Conservation (phyloP, 2,888 invertebrate genomes). For the Cheilosia impressa region DNA sequence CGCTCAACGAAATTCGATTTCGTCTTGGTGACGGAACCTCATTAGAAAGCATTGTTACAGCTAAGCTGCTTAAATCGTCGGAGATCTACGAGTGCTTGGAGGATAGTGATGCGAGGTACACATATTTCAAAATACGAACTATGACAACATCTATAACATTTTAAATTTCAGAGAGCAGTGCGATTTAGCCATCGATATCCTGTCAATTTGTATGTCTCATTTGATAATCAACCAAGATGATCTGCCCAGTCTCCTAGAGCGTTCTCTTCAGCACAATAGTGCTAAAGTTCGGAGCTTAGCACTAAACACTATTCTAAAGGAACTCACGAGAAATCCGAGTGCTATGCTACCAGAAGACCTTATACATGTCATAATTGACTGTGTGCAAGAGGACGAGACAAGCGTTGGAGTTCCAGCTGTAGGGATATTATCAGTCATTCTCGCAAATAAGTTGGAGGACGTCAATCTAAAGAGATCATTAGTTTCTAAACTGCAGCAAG, state of each 20-base stretch:
- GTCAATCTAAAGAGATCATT: conserved; percentile 76
- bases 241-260: conserved; percentile 86
- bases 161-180: conserved; percentile 85
- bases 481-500: conserved; percentile 76
- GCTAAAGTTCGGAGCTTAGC: conserved; percentile 87
- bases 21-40: conserved; percentile 82
- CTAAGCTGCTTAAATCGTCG: conserved; percentile 84
- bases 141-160: conserved; percentile 1
- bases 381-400: conserved; percentile 78
- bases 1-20: conserved; percentile 84
- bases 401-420: conserved; percentile 78
- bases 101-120: conserved; percentile 80
- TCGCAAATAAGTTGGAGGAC: conserved; percentile 77
- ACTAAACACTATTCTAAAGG: conserved; percentile 85
- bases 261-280: conserved; percentile 87
- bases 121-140: conserved; percentile 75
- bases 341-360: conserved; percentile 77
- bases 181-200: conserved; percentile 87
- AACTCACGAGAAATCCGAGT: conserved; percentile 75
- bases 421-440: conserved; percentile 78
- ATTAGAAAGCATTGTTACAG: conserved; percentile 82
- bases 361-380: conserved; percentile 78
- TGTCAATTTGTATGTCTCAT: conserved; percentile 87
- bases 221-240: conserved; percentile 86
- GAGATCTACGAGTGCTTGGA: conserved; percentile 88